Evolutionary conservation across 2,797 vertebrate genomes (phyloP).

Genomic region (Paratrypauchen microcephalus): DNA sequence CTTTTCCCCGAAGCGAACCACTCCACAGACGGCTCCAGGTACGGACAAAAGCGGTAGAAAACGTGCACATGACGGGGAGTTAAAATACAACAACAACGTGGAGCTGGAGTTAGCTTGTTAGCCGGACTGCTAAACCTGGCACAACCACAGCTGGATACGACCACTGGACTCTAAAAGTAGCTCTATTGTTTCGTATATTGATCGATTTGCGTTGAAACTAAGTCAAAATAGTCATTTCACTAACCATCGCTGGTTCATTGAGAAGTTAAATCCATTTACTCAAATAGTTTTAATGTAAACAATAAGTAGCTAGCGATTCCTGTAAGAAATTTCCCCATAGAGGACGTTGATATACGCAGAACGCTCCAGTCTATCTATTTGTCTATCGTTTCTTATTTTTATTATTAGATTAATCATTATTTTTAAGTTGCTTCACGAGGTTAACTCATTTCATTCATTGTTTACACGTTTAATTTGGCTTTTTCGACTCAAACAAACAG

Average conservation of each 20-base stretch:
- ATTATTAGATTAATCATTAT: neutral
- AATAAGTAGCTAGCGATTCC: neutral
- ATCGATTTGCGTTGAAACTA: neutral
- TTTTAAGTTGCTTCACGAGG: neutral
- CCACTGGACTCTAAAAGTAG: neutral
- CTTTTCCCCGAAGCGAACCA: neutral
- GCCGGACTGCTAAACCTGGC: constrained; percentile 29
- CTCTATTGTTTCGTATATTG: neutral
- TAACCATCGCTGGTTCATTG: neutral
- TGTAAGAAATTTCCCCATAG: neutral
- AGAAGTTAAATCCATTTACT: neutral
- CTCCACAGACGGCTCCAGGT: constrained; percentile 10
- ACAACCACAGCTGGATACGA: constrained; percentile 40
- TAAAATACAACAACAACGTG: neutral
- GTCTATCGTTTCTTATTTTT: neutral
- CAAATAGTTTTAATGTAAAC: neutral
- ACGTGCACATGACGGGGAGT: too few relatives aligned
- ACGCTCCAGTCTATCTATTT: neutral
- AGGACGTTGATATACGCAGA: neutral
- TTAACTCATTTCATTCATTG: neutral
- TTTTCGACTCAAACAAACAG: neutral
- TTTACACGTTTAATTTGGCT: too few relatives aligned
- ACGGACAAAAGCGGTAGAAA: neutral
- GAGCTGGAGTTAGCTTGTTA: constrained; percentile 2
- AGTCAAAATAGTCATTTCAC: neutral